Evolutionary conservation across 2,113 vertebrate genomes (phyloP).

Genomic region (Suricata suricatta): DNA sequence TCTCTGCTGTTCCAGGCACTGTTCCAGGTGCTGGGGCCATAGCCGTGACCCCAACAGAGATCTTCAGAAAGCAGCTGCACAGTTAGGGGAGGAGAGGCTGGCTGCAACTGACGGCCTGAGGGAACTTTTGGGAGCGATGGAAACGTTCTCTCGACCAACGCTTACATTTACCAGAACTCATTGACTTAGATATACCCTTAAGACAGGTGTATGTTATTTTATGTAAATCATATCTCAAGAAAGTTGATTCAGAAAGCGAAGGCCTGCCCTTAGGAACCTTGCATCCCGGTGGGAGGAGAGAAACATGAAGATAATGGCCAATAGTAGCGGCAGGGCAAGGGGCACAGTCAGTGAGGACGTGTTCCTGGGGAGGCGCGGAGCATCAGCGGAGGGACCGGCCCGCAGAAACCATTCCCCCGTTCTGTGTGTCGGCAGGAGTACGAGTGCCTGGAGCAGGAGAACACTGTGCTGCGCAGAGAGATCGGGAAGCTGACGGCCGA

Average conservation of each 20-base stretch:
- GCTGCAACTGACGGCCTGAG: background rate
- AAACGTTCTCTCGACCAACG: background rate
- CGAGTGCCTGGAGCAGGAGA: constrained; percentile 93
- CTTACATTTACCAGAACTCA: background rate
- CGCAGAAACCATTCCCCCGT: background rate
- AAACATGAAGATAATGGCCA: background rate
- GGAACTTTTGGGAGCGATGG: background rate
- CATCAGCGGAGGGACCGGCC: fast-evolving
- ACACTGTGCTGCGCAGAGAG: constrained; percentile 91
- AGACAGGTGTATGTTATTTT: background rate
- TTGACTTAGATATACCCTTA: background rate
- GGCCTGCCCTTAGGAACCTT: background rate
- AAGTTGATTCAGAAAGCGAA: background rate
- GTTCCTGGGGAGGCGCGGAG: background rate
- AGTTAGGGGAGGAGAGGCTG: too few species aligned
- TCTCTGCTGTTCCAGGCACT: background rate
- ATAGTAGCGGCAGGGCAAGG: background rate
- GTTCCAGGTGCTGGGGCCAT: background rate
- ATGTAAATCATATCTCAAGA: background rate
- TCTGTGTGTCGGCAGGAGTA: constrained; percentile 87
- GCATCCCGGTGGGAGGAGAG: background rate
- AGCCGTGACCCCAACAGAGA: background rate
- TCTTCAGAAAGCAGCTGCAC: background rate
- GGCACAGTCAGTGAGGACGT: fast-evolving
- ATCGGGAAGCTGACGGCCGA: constrained; percentile 93